phyloP scores from a whole-genome alignment of 2,888 invertebrate species.

The Torymus aiolomorphi region DNA sequence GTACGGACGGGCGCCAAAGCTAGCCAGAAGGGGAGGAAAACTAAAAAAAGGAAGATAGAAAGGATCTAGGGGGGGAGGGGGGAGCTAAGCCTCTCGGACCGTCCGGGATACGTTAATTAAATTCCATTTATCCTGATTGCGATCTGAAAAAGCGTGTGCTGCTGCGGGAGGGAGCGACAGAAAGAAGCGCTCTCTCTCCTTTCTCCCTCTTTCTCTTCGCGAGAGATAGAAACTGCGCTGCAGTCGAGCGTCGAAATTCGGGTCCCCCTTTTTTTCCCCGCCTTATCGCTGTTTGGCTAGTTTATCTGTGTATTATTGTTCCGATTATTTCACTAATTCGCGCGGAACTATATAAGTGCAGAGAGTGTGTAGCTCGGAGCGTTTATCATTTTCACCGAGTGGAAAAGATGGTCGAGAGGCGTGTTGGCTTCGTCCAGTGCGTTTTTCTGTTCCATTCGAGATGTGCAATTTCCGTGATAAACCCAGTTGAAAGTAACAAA shows the following conservation, averaged over 20 bases:
- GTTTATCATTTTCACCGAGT: too few relatives aligned
- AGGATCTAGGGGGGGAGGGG: not conserved
- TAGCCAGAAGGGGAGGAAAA: not conserved
- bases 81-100: constrained; percentile 11
- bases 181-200: not conserved
- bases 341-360: too few relatives aligned
- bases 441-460: not conserved
- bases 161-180: not conserved
- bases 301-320: too few relatives aligned
- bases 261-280: too few relatives aligned
- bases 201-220: not conserved
- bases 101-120: constrained; percentile 60
- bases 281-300: too few relatives aligned
- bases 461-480: constrained; percentile 18
- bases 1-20: not conserved
- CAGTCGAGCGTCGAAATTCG: too few relatives aligned
- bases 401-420: too few relatives aligned
- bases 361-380: too few relatives aligned
- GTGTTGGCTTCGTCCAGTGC: too few relatives aligned
- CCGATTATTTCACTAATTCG: too few relatives aligned
- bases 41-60: not conserved
- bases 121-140: constrained; percentile 65
- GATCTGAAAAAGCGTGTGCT: constrained; percentile 51
- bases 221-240: too few relatives aligned
- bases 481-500: too few relatives aligned